phyloP scores from a whole-genome alignment of 2,113 vertebrate genomes.

The Brienomyrus longianalis region DNA sequence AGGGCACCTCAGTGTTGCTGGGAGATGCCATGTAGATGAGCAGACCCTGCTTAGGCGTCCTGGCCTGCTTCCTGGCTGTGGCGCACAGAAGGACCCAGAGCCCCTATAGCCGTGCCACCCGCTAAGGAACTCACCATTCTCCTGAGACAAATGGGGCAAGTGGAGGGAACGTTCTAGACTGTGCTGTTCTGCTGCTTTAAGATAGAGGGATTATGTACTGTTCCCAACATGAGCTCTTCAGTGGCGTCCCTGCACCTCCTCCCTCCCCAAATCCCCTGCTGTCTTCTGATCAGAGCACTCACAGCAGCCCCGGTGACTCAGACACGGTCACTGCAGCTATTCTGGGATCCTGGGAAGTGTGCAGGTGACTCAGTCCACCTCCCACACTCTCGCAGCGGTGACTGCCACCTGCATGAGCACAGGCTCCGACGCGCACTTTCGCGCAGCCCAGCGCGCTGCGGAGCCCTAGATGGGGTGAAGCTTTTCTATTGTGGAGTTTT shows the following conservation, averaged over 20 bases:
- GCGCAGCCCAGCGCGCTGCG: slow-evolving; percentile 13
- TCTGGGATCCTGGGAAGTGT: slow-evolving; percentile 22
- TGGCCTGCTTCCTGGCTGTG: not conserved
- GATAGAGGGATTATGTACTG: slow-evolving; percentile 54
- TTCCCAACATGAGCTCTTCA: slow-evolving; percentile 47
- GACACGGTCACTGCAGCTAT: slow-evolving; percentile 17
- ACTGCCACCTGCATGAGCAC: slow-evolving; percentile 11
- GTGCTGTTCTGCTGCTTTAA: slow-evolving; percentile 51
- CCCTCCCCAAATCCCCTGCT: slow-evolving; percentile 28
- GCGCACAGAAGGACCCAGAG: not conserved
- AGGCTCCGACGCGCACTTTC: slow-evolving; percentile 15
- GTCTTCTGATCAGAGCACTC: slow-evolving; percentile 24
- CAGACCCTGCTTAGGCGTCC: not conserved
- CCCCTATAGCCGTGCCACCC: not conserved
- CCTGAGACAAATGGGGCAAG: slow-evolving; percentile 28
- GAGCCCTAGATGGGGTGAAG: not conserved
- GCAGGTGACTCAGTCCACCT: slow-evolving; percentile 30
- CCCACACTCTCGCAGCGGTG: slow-evolving; percentile 13
- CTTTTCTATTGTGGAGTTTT: slow-evolving; percentile 22
- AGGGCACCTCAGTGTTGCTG: not conserved
- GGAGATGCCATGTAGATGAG: not conserved
- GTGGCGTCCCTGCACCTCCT: slow-evolving; percentile 13
- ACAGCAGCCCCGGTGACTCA: slow-evolving; percentile 16
- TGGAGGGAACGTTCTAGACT: slow-evolving; percentile 43
- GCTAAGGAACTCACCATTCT: slow-evolving; percentile 9